Base-by-base conservation (phyloP, 2,888 invertebrate genomes). In the Tyria jacobaeae region DNA sequence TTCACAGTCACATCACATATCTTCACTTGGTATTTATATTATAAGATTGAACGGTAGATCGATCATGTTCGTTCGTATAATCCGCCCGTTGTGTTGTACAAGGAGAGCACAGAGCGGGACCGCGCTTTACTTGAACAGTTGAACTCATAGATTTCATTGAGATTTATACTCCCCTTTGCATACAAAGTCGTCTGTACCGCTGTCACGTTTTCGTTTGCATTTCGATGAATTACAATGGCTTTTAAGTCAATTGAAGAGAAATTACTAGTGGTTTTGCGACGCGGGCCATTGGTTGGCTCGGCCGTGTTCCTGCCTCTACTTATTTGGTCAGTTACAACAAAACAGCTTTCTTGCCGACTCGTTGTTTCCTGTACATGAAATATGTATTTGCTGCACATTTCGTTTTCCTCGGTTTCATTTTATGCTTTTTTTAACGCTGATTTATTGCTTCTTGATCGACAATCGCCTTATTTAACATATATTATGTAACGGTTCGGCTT, bases 131-230 rank as follows among this genome's bases (percentile, higher is more conserved):
- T 60, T 54, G 37, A 57, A 52, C 34, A 56, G 56, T 52, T 51
- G 57, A 72, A 63, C 67, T 66, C 65, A 64, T 68, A 57, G 64
- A 59, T 68, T 73, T 67, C 56, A 62, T 66, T 73, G 65, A 77
- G 71, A 79, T 75, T 78, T 79, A 79, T 71, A 62, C 58, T 66
- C 59, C 73, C 72, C 65, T 79, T 82, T 76, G 71, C 76, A 78
- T 76, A 80, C 76, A 76, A 78, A 76, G 70, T 67, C 66, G 58
- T 57, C 64, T 63, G 68, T 64, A 54, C 39, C 55, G 67, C 67
- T 69, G 78, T 79, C 83, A 86, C 81, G 80, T 77, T 70, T 76
- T 68, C 68, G 76, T 73, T 63, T 78, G 75, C 73, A 73, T 80
- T 82, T 77, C 62, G 79, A 79, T 78, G 67, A 76, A 70, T 73